Base-by-base conservation (phyloP, 2,113 vertebrate genomes). In the Aldabrachelys gigantea region DNA sequence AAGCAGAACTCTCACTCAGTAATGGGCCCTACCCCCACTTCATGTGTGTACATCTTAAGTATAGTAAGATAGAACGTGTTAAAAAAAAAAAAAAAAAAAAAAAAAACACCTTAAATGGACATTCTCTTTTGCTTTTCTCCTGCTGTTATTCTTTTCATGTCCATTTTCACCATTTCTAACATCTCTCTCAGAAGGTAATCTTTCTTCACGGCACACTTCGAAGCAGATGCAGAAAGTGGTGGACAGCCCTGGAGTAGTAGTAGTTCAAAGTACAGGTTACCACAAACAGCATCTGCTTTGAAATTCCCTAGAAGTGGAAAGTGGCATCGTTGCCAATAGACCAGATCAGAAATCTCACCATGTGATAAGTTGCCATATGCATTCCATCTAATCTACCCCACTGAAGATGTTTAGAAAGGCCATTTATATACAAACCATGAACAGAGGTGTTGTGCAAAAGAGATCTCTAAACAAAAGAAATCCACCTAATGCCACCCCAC, bases 371-470 rank as follows among this genome's bases (percentile, higher is more conserved):
- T 38, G 29, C 44, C 27, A 4, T 41, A 3, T 10, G 5, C 5
- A 4, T 47, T 41, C 87, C 69, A 35, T 2, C 2, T 4, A 62
- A 21, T 84, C n/a, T n/a, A 57, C 1, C 17, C 14, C 79, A 56
- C 52, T 0, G 19, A 53, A 14, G 22, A 41, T 29, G 25, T 72
- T 72, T 0, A 3, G 29, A 25, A 78, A 38, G 52, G 52, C 12
- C 3, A 75, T 2, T 1, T 2, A 1, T 0, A 2, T 8, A 57
- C 83, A 14, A 53, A 14, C 4, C 22, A 25, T 81, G 24, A 25
- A 54, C 6, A 38, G 50, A 13, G 10, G 25, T 38, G 8, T 14
- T 54, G 21, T 54, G 21, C 21, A 54, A 54, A 7, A 3, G 35
- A 14, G 41, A 80, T 84, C 3, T 10, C 1, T 1, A 49, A 44